Conservation (phyloP, 1,140 invertebrate species). For the Planococcus citri region DNA sequence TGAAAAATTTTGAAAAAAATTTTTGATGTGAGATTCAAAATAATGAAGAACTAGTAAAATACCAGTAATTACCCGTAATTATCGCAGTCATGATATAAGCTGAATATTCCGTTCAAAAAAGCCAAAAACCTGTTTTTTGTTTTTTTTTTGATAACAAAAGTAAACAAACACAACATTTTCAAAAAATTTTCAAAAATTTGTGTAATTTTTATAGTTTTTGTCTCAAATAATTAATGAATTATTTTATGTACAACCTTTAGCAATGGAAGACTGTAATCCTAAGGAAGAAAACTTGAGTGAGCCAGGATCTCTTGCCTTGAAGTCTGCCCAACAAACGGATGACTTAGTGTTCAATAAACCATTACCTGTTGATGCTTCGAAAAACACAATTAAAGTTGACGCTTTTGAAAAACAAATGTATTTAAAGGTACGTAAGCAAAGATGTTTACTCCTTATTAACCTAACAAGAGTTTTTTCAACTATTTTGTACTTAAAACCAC, state of each 20-base stretch:
- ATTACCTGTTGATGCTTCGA: not conserved
- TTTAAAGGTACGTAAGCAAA: not conserved
- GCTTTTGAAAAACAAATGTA: not conserved
- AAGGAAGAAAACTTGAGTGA: not conserved
- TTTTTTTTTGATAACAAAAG: no score
- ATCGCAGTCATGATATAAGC: no score
- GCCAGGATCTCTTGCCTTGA: not conserved
- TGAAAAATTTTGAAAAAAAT: no score
- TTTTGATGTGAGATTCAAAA: no score
- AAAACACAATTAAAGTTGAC: not conserved
- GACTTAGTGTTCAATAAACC: slow-evolving; percentile 11
- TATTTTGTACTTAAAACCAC: not conserved
- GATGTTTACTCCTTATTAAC: not conserved
- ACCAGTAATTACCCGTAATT: no score
- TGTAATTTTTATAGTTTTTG: no score
- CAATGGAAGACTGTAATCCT: not conserved
- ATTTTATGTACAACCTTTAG: not conserved
- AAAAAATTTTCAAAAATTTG: no score
- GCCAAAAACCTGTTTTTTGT: no score
- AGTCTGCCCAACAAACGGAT: not conserved
- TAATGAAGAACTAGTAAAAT: no score
- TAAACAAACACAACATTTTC: no score
- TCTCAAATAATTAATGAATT: no score
- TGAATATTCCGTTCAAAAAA: no score
- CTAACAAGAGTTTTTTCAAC: not conserved